phyloP scores from a whole-genome alignment of 1,140 invertebrate species.

The Tenebrio molitor region DNA sequence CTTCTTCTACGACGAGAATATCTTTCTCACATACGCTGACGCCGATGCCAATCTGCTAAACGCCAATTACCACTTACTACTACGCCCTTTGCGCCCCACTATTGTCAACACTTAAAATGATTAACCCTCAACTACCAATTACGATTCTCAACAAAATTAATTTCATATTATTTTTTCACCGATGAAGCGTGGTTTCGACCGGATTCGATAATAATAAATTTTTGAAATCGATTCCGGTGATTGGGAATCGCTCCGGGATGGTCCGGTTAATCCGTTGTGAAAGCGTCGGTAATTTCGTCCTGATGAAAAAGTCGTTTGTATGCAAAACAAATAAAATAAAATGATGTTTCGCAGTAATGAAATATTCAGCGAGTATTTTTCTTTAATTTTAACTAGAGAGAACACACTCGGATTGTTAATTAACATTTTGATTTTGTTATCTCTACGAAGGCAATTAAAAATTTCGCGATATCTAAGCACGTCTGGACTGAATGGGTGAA shows the following conservation, averaged over 20 bases:
- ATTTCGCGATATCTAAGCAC: constrained; percentile 61
- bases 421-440: constrained; percentile 66
- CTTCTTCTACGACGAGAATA: constrained; percentile 54
- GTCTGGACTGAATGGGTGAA: constrained; percentile 57
- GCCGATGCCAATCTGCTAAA: not conserved
- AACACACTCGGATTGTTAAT: constrained; percentile 65
- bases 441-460: constrained; percentile 64
- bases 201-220: no score
- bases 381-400: constrained; percentile 62
- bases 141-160: no score
- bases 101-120: no score
- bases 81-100: no score
- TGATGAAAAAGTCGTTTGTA: constrained; percentile 41
- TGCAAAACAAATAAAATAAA: constrained; percentile 44
- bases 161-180: no score
- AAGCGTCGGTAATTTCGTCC: not conserved
- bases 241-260: no score
- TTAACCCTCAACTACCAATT: no score
- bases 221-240: no score
- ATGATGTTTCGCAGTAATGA: constrained; percentile 51
- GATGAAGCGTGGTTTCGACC: no score
- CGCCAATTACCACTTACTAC: not conserved
- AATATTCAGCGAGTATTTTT: constrained; percentile 62
- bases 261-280: constrained; percentile 1
- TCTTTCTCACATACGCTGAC: constrained; percentile 46